Conservation (phyloP, 2,888 invertebrate genomes). For the Crioceris asparagi region DNA sequence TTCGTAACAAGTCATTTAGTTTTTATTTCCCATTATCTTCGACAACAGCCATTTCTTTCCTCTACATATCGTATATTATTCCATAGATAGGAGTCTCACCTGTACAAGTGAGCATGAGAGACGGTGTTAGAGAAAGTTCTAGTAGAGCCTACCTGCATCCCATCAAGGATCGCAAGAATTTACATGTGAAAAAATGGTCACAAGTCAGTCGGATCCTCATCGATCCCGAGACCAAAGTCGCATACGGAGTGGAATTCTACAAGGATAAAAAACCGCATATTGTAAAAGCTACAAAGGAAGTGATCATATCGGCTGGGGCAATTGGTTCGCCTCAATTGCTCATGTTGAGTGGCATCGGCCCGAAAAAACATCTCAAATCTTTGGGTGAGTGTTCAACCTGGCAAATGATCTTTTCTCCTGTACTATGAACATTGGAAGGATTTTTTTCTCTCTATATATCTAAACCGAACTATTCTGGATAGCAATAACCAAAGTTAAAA, state of each 20-base stretch:
- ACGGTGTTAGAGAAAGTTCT: conserved; percentile 41
- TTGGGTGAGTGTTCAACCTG: conserved; percentile 15
- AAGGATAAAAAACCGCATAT: conserved; percentile 26
- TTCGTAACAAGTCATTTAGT: too few relatives aligned
- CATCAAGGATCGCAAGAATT: conserved; percentile 38
- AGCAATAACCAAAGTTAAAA: too few relatives aligned
- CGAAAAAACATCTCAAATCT: conserved; percentile 34
- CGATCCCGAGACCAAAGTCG: conserved; percentile 34
- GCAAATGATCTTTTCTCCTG: neutral
- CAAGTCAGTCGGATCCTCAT: conserved; percentile 40
- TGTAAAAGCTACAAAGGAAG: conserved; percentile 43
- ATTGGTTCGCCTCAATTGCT: conserved; percentile 68
- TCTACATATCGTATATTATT: conserved; percentile 12
- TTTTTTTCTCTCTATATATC: too few relatives aligned
- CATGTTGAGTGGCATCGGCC: conserved; percentile 56
- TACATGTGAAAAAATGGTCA: conserved; percentile 43
- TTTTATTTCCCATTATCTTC: too few relatives aligned
- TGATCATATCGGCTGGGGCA: conserved; percentile 51
- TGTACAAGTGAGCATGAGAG: conserved; percentile 42
- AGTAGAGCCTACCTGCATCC: conserved; percentile 43
- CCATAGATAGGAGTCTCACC: conserved; percentile 43
- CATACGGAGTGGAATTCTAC: conserved; percentile 39
- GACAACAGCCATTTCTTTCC: too few relatives aligned
- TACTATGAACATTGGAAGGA: too few relatives aligned
- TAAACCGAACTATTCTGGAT: too few relatives aligned